A percentile compares a stretch with the other conserved stretches of the same genome.
phyloP scores from a whole-genome alignment of 2,797 vertebrate genomes.

The Fistularia tabacaria region DNA sequence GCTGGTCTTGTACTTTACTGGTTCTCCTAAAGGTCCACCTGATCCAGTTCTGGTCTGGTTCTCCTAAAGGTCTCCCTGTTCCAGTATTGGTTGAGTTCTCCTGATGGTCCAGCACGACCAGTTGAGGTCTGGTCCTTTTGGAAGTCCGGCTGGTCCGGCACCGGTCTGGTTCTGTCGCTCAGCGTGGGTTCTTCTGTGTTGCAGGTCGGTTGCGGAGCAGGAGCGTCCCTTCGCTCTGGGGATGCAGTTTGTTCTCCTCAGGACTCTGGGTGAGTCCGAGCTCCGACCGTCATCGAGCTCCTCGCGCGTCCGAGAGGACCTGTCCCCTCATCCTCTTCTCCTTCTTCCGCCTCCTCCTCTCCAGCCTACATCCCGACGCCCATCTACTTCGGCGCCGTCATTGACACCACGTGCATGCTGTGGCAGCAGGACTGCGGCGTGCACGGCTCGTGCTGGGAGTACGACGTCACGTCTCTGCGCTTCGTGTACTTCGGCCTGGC shows the following conservation, averaged over 20 bases:
- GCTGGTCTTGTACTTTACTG: too few species aligned
- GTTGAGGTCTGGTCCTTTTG: too few species aligned
- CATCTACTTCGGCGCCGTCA: conserved; percentile 97
- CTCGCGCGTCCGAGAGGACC: neutral
- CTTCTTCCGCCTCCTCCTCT: conserved; percentile 68
- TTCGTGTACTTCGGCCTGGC: conserved; percentile 97
- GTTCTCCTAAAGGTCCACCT: too few species aligned
- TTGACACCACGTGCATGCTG: conserved; percentile 98
- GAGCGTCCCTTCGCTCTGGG: conserved; percentile 94
- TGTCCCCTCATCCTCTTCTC: neutral
- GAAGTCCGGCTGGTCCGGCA: too few species aligned
- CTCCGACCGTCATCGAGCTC: too few species aligned
- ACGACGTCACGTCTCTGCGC: conserved; percentile 94
- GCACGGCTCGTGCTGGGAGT: conserved; percentile 96
- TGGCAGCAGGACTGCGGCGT: conserved; percentile 97
- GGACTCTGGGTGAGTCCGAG: conserved; percentile 89
- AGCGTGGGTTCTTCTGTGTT: neutral
- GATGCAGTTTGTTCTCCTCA: conserved; percentile 96
- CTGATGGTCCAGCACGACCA: too few species aligned
- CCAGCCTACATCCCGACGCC: conserved; percentile 99
- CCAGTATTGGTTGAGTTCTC: too few species aligned
- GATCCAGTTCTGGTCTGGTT: too few species aligned
- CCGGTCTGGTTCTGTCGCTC: too few species aligned
- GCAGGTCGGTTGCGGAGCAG: conserved; percentile 91
- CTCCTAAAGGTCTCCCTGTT: too few species aligned